Conservation (phyloP, 2,797 vertebrate species). For the Schizothorax lantsangensis region DNA sequence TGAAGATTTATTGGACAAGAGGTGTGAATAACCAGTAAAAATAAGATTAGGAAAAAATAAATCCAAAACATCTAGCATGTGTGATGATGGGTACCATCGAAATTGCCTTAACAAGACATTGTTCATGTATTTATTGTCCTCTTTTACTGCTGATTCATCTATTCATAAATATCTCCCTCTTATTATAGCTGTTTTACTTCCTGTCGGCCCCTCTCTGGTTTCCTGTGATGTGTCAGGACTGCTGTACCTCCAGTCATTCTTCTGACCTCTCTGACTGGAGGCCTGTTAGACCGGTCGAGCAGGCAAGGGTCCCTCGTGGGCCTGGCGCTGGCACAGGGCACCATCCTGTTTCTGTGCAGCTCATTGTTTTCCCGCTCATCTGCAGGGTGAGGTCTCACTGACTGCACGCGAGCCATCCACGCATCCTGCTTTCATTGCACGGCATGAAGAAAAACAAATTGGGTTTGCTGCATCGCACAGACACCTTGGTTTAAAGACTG, state of each 20-base stretch:
- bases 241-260: conserved; percentile 36
- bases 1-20: not conserved
- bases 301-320: conserved; percentile 36
- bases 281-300: conserved; percentile 41
- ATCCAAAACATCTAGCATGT: conserved; percentile 12
- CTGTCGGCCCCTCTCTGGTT: conserved; percentile 40
- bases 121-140: not conserved
- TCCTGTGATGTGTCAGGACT: conserved; percentile 54
- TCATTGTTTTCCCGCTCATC: conserved; percentile 59
- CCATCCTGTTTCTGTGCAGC: conserved; percentile 55
- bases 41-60: conserved; percentile 31
- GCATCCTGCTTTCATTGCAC: conserved; percentile 61
- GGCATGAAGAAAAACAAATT: conserved; percentile 53
- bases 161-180: conserved; percentile 53
- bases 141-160: conserved; percentile 25
- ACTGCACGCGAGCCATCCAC: conserved; percentile 59
- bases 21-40: not conserved
- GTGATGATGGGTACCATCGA: not conserved
- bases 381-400: conserved; percentile 60
- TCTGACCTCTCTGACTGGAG: conserved; percentile 52
- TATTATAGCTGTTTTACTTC: conserved; percentile 49
- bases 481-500: not conserved
- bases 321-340: conserved; percentile 52
- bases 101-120: conserved; percentile 4
- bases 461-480: not conserved